These are phyloP conservation scores for Lepidonotus clava DNA, from an alignment of 2,888 invertebrate genomes.

Conservation along the genomic window DNA sequence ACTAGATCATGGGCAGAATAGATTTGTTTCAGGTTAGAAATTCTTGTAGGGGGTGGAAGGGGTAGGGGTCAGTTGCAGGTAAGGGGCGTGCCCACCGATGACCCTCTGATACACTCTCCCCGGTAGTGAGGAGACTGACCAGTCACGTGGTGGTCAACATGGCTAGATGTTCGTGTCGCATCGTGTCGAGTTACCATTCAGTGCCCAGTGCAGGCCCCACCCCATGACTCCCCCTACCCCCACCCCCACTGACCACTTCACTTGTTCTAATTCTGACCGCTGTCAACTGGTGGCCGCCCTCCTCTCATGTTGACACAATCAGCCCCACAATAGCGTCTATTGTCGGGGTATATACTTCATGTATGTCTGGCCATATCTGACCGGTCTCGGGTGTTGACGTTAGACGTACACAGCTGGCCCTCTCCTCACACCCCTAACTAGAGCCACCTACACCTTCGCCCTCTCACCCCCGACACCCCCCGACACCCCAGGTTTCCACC, in stretches of 20 bases:
- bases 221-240: background rate
- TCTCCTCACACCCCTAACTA: background rate
- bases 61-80: background rate
- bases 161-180: too few relatives aligned
- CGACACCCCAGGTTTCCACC: background rate
- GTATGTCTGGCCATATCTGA: background rate
- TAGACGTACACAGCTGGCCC: conserved; percentile 1
- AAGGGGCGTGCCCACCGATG: background rate
- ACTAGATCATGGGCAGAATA: too few relatives aligned
- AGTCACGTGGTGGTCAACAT: background rate
- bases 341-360: background rate
- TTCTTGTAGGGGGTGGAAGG: background rate
- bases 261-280: conserved; percentile 1
- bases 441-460: background rate
- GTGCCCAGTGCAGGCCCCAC: background rate
- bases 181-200: background rate
- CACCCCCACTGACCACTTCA: background rate
- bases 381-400: conserved; percentile 9
- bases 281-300: background rate
- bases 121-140: background rate
- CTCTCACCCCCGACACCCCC: background rate
- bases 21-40: background rate
- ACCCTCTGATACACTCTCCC: background rate
- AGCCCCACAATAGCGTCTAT: background rate
- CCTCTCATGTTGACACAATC: background rate